Conservation (phyloP, 2,797 vertebrate genomes). For the Diplodus sargus region DNA sequence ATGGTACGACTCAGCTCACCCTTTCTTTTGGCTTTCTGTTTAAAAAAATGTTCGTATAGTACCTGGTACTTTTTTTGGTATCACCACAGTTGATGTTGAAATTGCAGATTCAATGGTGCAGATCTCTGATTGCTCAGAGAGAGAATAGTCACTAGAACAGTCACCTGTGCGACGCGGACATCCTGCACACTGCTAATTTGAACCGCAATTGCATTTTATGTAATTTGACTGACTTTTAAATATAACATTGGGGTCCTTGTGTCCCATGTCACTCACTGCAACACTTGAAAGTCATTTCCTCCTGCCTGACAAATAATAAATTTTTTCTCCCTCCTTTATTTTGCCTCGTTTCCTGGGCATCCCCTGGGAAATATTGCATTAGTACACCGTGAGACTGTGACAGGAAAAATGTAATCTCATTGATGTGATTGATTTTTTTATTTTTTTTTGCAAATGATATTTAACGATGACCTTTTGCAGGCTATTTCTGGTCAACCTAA, state of each 20-base stretch:
- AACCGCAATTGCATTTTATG: neutral
- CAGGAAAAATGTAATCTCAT: neutral
- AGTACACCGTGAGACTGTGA: neutral
- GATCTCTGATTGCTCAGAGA: no score
- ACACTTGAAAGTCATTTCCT: constrained; percentile 1
- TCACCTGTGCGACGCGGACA: no score
- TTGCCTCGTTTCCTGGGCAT: neutral
- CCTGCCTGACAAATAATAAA: neutral
- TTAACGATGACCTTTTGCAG: neutral
- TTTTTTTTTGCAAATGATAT: neutral
- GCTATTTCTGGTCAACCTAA: constrained; percentile 16
- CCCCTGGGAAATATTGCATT: constrained; percentile 4
- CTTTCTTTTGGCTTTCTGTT: no score
- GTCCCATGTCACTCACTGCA: neutral
- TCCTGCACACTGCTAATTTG: no score
- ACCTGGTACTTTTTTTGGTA: no score
- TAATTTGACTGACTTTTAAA: constrained; percentile 2
- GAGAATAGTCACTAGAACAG: no score
- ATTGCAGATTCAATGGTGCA: no score
- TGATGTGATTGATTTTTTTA: neutral
- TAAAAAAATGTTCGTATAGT: no score
- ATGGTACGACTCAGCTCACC: no score
- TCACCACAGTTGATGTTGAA: no score
- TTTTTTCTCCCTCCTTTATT: neutral
- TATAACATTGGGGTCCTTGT: neutral